Percentiles rank a stretch among this genome's conserved stretches.
Evolutionary conservation across 2,888 invertebrate genomes (phyloP).

Genomic region (Drosophila barbarae): DNA sequence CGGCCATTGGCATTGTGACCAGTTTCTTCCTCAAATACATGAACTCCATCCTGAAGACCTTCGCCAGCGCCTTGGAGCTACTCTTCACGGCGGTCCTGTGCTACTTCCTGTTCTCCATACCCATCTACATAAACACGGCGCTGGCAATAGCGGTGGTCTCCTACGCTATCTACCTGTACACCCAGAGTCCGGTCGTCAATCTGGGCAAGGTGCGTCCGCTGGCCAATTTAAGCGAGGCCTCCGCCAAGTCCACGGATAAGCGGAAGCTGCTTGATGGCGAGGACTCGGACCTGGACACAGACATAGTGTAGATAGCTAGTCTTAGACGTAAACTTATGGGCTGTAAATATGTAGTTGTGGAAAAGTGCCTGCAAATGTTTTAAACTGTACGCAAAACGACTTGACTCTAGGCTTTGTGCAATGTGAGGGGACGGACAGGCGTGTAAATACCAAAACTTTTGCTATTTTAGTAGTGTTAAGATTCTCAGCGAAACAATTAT

Average conservation of each 20-base stretch:
- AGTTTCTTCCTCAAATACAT: conserved; percentile 95
- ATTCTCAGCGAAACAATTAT: conserved; percentile 41
- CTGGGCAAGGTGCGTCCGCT: conserved; percentile 75
- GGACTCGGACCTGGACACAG: conserved; percentile 76
- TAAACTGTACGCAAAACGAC: conserved; percentile 28
- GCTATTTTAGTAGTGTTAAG: conserved; percentile 13
- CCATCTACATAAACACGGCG: conserved; percentile 90
- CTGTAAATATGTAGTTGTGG: conserved; percentile 30
- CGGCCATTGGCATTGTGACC: conserved; percentile 94
- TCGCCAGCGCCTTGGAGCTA: conserved; percentile 95
- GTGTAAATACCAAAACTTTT: conserved; percentile 42
- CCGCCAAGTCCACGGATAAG: conserved; percentile 50
- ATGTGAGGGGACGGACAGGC: conserved; percentile 21
- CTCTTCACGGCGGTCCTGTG: conserved; percentile 94
- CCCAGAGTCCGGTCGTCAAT: conserved; percentile 91
- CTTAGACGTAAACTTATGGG: conserved; percentile 18
- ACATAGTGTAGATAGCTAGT: conserved; percentile 68
- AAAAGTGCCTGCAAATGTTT: conserved; percentile 57
- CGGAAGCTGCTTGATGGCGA: conserved; percentile 70
- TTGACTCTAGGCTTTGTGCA: conserved; percentile 38
- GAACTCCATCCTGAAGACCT: conserved; percentile 97
- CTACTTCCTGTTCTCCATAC: conserved; percentile 91
- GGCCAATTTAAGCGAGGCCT: conserved; percentile 53
- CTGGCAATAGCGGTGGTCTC: conserved; percentile 90
- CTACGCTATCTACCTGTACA: conserved; percentile 91